These are phyloP conservation scores for Odontomyia ornata DNA, from an alignment of 2,888 invertebrate species.

Conservation along the genomic window DNA sequence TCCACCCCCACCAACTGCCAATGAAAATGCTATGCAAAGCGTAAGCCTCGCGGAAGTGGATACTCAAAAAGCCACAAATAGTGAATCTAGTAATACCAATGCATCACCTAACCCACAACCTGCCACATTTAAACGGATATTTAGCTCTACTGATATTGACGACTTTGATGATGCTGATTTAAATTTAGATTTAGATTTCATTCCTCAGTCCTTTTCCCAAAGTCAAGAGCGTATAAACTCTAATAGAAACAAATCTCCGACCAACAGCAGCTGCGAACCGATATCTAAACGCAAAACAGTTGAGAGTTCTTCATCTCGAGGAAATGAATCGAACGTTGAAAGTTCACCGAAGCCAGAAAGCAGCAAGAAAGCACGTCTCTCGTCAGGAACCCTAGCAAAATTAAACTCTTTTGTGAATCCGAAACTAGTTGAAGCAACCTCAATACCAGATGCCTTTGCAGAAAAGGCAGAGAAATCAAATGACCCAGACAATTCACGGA, in stretches of 20 bases:
- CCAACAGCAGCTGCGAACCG: background rate
- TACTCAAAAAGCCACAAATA: background rate
- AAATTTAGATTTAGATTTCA: slow-evolving; percentile 43
- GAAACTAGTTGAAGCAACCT: background rate
- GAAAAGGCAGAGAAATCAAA: background rate
- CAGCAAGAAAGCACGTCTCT: slow-evolving; percentile 12
- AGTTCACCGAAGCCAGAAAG: slow-evolving; percentile 6
- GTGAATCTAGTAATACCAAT: background rate
- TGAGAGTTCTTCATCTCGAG: background rate
- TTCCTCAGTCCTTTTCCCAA: background rate
- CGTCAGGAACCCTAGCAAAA: slow-evolving; percentile 29
- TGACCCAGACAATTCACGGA: background rate
- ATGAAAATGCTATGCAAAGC: background rate
- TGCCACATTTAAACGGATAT: background rate
- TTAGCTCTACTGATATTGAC: background rate
- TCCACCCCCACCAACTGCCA: background rate
- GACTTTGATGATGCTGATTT: slow-evolving; percentile 44
- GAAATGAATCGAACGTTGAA: background rate
- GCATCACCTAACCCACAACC: background rate
- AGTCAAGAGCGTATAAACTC: background rate
- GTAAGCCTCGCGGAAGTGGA: too few relatives aligned
- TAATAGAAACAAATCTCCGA: background rate
- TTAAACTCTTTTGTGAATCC: slow-evolving; percentile 32
- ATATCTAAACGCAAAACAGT: background rate
- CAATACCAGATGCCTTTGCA: background rate